Conservation (phyloP, 2,888 invertebrate genomes). For the Rhagonycha fulva region DNA sequence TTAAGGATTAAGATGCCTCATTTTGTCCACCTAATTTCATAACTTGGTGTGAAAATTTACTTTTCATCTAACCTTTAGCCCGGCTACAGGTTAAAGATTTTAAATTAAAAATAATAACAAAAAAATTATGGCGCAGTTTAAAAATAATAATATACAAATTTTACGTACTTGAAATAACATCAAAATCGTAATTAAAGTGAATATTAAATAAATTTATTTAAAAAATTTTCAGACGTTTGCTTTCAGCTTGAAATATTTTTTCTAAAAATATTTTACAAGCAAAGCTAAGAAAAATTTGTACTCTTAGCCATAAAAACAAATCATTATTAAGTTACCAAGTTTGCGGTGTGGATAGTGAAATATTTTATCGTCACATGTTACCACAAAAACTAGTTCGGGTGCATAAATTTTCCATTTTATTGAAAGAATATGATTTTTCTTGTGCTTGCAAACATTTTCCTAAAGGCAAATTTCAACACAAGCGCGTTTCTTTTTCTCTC, state of each 20-base stretch:
- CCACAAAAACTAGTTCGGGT: conserved; percentile 19
- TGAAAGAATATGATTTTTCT: conserved; percentile 19
- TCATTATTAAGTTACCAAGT: conserved; percentile 14
- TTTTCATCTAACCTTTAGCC: no score
- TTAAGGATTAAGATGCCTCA: neutral
- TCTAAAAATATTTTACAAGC: neutral
- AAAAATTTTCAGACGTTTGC: neutral
- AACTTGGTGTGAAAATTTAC: no score
- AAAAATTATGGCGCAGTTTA: no score
- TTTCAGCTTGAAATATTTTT: neutral
- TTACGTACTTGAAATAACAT: no score
- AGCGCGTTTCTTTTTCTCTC: neutral
- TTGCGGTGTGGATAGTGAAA: conserved; percentile 21
- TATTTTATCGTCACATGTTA: conserved; percentile 23
- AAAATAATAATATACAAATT: no score
- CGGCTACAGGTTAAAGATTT: no score
- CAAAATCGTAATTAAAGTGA: no score
- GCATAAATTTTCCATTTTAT: conserved; percentile 25
- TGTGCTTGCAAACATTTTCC: neutral
- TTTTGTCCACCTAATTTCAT: neutral
- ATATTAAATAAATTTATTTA: no score
- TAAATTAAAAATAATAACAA: no score
- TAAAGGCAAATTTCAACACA: neutral
- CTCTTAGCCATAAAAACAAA: neutral
- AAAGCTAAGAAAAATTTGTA: neutral